Evolutionary conservation across 1,140 invertebrate species (phyloP), one percentile per base, ranked within the genome.

Genomic region (Drosophila punjabiensis): DNA sequence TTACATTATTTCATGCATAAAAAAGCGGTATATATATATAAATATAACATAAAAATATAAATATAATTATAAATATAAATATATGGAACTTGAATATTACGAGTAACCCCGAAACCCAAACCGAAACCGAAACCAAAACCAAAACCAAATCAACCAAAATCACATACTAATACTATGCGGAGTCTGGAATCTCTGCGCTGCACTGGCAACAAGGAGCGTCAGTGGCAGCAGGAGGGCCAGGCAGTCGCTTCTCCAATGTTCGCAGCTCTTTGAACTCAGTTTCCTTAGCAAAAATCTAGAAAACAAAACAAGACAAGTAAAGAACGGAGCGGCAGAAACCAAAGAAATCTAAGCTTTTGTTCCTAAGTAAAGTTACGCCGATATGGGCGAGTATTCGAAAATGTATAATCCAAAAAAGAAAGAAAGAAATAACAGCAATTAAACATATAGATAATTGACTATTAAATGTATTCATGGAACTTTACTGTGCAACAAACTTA

Each of bases 1-100:
- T 92, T 92, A 91, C 79, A 92, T 92, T 91, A 92, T 92, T 91
- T 89, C 84, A 89, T 85, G 77, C 80, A 90, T 89, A 81, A 71
- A 64, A 68, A 75, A 67, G 65, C 60, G 50, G 70, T 76, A 82
- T 73, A 74, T 81, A 77, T 71, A 75, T 43, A 66, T 76, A 76
- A 66, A 71, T 60, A 73, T 59, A 58, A 80, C 55, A 79, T 76
- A 82, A 61, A 60, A 76, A 73, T 86, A 78, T 73, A 82, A 61
- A 52, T 60, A 73, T 63, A 60, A 79, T 75, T 75, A 81, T 64
- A 65, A 80, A 76, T 76, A 82, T 65, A 65, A 74, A 76, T 88
- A 79, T 74, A 82, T 67, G 59, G 14, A 65, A 67, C 62, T 68
- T 53, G 68, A 76, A 80, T 64, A 82, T 68, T 70, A 76, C 73